Base-by-base conservation (phyloP, 2,888 invertebrate genomes). In the Megamerina dolium region DNA sequence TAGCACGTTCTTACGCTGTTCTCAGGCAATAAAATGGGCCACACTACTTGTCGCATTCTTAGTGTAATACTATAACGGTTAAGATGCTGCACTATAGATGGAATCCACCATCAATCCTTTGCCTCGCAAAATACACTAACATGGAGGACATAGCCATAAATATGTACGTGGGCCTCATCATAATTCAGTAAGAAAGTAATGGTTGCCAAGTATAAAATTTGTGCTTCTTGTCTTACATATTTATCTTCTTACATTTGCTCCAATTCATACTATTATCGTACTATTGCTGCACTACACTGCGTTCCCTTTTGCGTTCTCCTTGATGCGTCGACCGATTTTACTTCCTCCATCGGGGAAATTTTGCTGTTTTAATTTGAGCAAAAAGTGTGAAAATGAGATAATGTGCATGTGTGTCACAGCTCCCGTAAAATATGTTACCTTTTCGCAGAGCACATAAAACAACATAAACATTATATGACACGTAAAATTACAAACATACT, bases 401-500 rank as follows among this genome's bases (percentile, higher is more conserved):
- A 62, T 62, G 54, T 55, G 52, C 58, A 54, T 59, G 61, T 59
- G 54, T 60, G 62, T 59, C 54, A 55, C 53, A 58, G 53, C 44
- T 43, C 19, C 33, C 19, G 31, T 38, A 20, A 38, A 59, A 62
- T 59, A 62, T 61, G 61, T 59, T 59, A 46, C 61, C 58, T 61
- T 59, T 55, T 58, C 58, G 60, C 56, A 60, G 56, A 60, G 59
- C 61, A 62, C 62, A 59, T 59, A 59, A 59, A 59, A 62, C 60
- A 62, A 60, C 62, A 62, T 61, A 55, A 62, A 58, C 61, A 60
- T 59, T 16, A 31, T 58, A 58, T 60, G 62, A 57, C 59, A 59
- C 58, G 59, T 60, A n/a, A n/a, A n/a, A n/a, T n/a, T n/a, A 53
- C 61, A 17, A 27, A 14, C 29, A 29, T 29, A 27, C 23, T 20